These are phyloP conservation scores for Timema podura DNA, from an alignment of 2,888 invertebrate genomes.

Conservation along the genomic window DNA sequence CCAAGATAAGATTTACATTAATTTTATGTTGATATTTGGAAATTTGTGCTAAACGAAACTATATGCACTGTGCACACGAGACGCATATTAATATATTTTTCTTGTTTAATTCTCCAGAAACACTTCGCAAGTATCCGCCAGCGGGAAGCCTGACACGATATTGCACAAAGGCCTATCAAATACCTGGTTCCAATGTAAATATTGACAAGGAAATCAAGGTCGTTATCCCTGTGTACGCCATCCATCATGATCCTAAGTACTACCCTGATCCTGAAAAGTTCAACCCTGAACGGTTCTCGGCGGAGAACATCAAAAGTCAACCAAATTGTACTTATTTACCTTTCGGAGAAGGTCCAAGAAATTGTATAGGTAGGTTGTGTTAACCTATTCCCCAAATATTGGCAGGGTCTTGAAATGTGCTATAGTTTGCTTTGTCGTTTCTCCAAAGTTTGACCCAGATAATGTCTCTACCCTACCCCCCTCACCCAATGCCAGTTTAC, in stretches of 20 bases:
- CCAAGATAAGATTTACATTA: not conserved
- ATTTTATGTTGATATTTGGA: not conserved
- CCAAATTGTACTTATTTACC: slow-evolving; percentile 51
- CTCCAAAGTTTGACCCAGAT: no score
- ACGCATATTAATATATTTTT: not conserved
- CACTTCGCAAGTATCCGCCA: slow-evolving; percentile 56
- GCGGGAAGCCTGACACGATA: slow-evolving; percentile 50
- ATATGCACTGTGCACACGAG: no score
- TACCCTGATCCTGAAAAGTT: slow-evolving; percentile 55
- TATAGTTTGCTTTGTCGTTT: no score
- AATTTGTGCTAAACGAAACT: not conserved
- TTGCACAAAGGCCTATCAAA: slow-evolving; percentile 49
- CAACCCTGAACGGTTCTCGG: slow-evolving; percentile 55
- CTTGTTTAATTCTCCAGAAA: slow-evolving; percentile 45
- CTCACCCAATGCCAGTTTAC: no score
- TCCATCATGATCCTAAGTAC: slow-evolving; percentile 55
- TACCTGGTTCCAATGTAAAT: slow-evolving; percentile 49
- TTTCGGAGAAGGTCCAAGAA: slow-evolving; percentile 55
- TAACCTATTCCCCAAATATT: not conserved
- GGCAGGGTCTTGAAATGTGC: no score
- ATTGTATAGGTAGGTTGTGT: slow-evolving; percentile 49
- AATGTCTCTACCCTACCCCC: no score
- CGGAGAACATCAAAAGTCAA: slow-evolving; percentile 46
- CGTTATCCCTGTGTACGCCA: slow-evolving; percentile 52
- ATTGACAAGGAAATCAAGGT: slow-evolving; percentile 52